phyloP scores from a whole-genome alignment of 2,113 vertebrate genomes.

The Hipposideros armiger region DNA sequence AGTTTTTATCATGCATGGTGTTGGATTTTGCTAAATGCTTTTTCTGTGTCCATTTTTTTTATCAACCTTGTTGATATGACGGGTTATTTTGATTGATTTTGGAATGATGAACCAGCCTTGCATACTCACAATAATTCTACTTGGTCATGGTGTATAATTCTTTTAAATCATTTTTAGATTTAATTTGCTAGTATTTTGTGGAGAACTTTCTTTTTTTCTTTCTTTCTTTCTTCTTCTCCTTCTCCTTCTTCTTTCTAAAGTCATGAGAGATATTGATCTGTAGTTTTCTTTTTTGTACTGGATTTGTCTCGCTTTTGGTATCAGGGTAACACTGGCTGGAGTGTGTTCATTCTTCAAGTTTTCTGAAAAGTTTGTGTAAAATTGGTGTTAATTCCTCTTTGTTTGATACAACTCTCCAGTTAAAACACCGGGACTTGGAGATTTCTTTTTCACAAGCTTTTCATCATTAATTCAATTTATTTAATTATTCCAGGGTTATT shows the following conservation, averaged over 20 bases:
- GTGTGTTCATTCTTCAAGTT: not conserved
- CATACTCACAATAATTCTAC: not conserved
- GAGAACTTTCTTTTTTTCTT: not conserved
- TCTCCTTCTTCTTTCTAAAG: not conserved
- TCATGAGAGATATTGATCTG: not conserved
- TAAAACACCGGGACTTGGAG: not conserved
- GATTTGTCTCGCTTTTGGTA: not conserved
- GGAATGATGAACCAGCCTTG: not conserved
- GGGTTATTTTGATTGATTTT: not conserved
- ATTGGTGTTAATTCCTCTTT: constrained; percentile 15
- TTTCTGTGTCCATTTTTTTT: not conserved
- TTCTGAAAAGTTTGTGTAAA: not conserved
- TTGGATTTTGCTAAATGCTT: not conserved
- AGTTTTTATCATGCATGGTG: not conserved
- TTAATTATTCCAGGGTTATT: not conserved
- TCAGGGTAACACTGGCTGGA: not conserved
- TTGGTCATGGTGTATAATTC: not conserved
- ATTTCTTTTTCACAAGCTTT: not conserved
- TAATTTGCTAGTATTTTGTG: not conserved
- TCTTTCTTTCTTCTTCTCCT: no score
- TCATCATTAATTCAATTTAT: not conserved
- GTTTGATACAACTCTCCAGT: not conserved
- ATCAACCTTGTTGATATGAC: not conserved
- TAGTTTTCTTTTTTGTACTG: not conserved
- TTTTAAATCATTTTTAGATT: constrained; percentile 30